Conservation (phyloP, 2,888 invertebrate species). For the Agrotis clavis region DNA sequence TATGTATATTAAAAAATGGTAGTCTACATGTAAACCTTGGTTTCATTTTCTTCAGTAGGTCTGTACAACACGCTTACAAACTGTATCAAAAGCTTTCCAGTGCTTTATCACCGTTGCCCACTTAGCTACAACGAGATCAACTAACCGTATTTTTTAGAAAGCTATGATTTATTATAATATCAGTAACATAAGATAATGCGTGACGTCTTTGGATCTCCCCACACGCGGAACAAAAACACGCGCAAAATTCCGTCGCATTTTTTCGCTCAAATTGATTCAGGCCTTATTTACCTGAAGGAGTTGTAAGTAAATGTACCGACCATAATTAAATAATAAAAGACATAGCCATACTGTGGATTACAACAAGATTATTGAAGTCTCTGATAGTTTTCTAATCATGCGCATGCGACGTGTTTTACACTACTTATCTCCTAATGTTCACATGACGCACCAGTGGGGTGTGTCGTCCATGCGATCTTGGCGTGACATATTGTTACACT, state of each 20-base stretch:
- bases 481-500: conserved; percentile 47
- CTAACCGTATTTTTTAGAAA: no score
- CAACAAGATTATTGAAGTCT: conserved; percentile 16
- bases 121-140: not conserved
- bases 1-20: no score
- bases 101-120: not conserved
- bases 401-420: conserved; percentile 34
- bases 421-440: conserved; percentile 36
- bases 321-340: not conserved
- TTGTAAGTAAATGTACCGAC: conserved; percentile 3
- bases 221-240: not conserved
- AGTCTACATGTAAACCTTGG: not conserved
- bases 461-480: conserved; percentile 56
- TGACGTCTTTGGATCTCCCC: conserved; percentile 3
- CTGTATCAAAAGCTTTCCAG: conserved; percentile 1
- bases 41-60: not conserved
- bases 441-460: conserved; percentile 64
- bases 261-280: not conserved
- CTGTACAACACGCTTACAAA: not conserved
- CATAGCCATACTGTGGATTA: not conserved
- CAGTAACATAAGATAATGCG: not conserved
- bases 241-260: not conserved
- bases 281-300: not conserved
- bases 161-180: not conserved
- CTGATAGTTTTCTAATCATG: conserved; percentile 27